Conservation (phyloP, 1,140 invertebrate genomes). For the Diorhabda elongata region DNA sequence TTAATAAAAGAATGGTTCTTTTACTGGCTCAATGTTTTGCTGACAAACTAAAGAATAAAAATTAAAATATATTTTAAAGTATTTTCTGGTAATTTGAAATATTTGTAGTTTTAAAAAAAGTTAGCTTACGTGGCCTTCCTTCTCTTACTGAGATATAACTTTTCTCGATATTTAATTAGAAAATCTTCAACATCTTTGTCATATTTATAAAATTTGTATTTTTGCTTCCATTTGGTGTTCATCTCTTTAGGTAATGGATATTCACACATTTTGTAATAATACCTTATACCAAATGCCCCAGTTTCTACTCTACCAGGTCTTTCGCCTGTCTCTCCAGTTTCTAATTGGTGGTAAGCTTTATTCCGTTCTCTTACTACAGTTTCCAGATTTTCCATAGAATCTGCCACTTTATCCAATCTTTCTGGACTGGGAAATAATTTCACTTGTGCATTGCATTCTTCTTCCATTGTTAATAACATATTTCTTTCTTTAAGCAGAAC, state of each 20-base stretch:
- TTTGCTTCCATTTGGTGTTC: constrained; percentile 58
- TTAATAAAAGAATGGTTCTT: too few species aligned
- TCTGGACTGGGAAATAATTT: constrained; percentile 91
- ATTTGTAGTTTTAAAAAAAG: neutral
- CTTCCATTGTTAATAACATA: constrained; percentile 95
- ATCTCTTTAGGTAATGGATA: constrained; percentile 57
- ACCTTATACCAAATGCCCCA: constrained; percentile 58
- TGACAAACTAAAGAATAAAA: too few species aligned
- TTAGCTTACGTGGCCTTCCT: constrained; percentile 35
- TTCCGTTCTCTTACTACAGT: constrained; percentile 89
- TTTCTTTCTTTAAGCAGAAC: constrained; percentile 94
- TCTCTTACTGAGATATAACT: constrained; percentile 55
- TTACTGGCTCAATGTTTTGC: too few species aligned
- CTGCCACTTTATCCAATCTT: constrained; percentile 90
- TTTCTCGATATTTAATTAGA: constrained; percentile 60
- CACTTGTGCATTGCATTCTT: constrained; percentile 65
- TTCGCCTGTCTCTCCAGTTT: constrained; percentile 84
- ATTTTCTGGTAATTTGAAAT: too few species aligned
- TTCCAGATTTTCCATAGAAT: constrained; percentile 95
- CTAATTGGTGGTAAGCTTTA: constrained; percentile 81
- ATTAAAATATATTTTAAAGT: too few species aligned
- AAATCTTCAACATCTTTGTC: constrained; percentile 60
- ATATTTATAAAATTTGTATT: constrained; percentile 48
- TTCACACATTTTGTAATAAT: constrained; percentile 51
- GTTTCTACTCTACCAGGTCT: constrained; percentile 57